Evolutionary conservation across 2,888 invertebrate genomes (phyloP).

Genomic region (Digitonthophagus gazella): DNA sequence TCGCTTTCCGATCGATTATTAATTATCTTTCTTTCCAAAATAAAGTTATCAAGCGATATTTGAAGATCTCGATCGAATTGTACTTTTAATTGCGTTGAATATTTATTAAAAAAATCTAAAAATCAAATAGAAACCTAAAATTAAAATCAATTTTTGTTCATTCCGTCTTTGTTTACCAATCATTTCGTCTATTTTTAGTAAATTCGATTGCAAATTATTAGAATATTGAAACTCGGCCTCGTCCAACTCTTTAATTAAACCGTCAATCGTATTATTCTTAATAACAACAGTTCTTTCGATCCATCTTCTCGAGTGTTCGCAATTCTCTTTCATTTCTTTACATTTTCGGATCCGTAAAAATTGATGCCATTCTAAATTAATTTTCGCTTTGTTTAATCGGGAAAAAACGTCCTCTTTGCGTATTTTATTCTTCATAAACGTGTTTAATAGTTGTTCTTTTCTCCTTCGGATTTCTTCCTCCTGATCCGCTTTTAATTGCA

Average conservation of each 20-base stretch:
- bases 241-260: conserved; percentile 64
- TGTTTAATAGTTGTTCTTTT: conserved; percentile 75
- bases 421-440: conserved; percentile 83
- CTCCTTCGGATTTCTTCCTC: conserved; percentile 78
- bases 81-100: conserved; percentile 50
- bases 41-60: conserved; percentile 54
- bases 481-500: conserved; percentile 78
- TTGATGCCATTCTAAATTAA: conserved; percentile 82
- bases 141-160: background rate
- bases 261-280: conserved; percentile 66
- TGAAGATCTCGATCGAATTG: conserved; percentile 56
- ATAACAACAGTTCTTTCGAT: conserved; percentile 64
- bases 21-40: conserved; percentile 56
- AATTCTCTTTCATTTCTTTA: conserved; percentile 68
- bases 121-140: conserved; percentile 22
- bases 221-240: conserved; percentile 73
- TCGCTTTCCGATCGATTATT: conserved; percentile 49
- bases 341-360: conserved; percentile 74
- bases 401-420: conserved; percentile 78
- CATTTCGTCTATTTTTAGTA: conserved; percentile 67
- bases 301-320: conserved; percentile 60
- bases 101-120: conserved; percentile 54
- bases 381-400: conserved; percentile 76
- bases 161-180: conserved; percentile 55
- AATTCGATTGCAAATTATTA: conserved; percentile 70